These are phyloP conservation scores for Orchestes rusci DNA, from an alignment of 2,888 invertebrate genomes.

Conservation along the genomic window DNA sequence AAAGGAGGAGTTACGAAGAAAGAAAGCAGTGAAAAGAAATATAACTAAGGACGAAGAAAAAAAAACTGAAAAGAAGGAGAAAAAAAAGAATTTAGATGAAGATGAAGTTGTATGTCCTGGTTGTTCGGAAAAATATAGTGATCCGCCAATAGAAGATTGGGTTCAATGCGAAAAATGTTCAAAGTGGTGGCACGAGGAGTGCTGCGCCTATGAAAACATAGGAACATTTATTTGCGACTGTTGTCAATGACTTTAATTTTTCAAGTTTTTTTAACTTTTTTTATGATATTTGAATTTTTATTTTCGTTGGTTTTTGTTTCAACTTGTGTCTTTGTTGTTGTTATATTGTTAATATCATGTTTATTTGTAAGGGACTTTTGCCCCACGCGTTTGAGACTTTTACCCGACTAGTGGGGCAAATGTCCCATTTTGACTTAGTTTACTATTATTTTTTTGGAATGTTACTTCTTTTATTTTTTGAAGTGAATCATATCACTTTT, in stretches of 20 bases:
- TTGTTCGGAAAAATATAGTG: conserved; percentile 3
- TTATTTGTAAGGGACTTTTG: neutral
- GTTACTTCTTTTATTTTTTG: too few species aligned
- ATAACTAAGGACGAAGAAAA: neutral
- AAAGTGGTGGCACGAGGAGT: conserved; percentile 3
- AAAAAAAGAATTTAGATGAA: neutral
- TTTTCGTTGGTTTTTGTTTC: too few species aligned
- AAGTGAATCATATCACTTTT: too few species aligned
- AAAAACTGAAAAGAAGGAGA: neutral
- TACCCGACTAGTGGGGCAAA: neutral
- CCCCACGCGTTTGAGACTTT: conserved; percentile 1
- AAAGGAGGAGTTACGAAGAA: neutral
- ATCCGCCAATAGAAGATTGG: conserved; percentile 8
- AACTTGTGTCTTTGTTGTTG: too few species aligned
- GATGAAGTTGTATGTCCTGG: neutral
- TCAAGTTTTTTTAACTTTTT: too few species aligned
- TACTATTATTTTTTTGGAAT: too few species aligned
- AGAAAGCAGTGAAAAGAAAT: conserved; percentile 1
- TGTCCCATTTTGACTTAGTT: too few species aligned
- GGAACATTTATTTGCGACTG: neutral
- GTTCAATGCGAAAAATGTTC: conserved; percentile 3
- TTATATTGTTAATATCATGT: too few species aligned
- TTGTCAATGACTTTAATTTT: neutral
- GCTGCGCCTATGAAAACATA: neutral
- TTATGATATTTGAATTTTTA: too few species aligned